Evolutionary conservation across 2,113 vertebrate species (phyloP).

Genomic region (Mobula birostris): DNA sequence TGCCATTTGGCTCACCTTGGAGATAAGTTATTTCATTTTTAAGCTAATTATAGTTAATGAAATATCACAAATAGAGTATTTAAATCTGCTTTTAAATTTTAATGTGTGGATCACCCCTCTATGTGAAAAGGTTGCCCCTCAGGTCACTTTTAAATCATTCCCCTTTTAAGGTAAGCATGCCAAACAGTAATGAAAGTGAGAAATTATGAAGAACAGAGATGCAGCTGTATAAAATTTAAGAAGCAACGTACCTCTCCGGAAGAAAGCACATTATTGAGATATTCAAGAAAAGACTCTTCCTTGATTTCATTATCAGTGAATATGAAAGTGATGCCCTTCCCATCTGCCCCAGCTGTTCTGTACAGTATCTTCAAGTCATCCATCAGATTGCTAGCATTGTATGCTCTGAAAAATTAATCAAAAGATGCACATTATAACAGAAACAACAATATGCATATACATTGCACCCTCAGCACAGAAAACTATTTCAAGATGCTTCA

Average conservation of each 20-base stretch:
- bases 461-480: background rate
- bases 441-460: background rate
- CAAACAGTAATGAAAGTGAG: background rate
- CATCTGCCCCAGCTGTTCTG: constrained; percentile 58
- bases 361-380: constrained; percentile 63
- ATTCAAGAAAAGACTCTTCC: constrained; percentile 66
- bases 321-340: constrained; percentile 66
- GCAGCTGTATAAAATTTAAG: background rate
- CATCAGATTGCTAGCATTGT: constrained; percentile 55
- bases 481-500: background rate
- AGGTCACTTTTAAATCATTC: too few relatives aligned
- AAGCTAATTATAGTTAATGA: background rate
- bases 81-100: background rate
- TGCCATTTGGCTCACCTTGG: background rate
- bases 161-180: too few relatives aligned
- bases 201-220: background rate
- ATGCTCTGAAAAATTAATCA: constrained; percentile 51
- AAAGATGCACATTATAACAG: constrained; percentile 15
- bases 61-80: background rate
- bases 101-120: too few relatives aligned
- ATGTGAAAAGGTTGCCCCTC: too few relatives aligned
- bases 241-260: constrained; percentile 59
- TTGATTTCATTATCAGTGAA: constrained; percentile 72
- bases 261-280: constrained; percentile 64
- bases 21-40: background rate